Base-by-base conservation (phyloP, 2,113 vertebrate genomes). In the Melospiza georgiana region DNA sequence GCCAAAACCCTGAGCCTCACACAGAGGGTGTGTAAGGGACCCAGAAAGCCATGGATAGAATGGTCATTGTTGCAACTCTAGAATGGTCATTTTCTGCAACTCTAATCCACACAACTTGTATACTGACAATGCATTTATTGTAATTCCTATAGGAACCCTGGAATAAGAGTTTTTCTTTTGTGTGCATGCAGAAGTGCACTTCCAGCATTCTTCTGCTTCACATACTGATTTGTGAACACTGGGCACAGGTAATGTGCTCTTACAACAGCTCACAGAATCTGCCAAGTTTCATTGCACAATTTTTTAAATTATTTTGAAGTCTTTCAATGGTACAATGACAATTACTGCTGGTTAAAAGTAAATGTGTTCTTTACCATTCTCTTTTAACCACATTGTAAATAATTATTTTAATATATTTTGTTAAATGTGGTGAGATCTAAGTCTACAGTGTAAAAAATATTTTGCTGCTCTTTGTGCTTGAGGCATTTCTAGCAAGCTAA, bases 371-470 rank as follows among this genome's bases (percentile, higher is more conserved):
- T 86, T 72, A 55, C 52, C 3, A 3, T 90, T 92, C 87, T 85
- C 69, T 83, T 88, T 57, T 72, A 94, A 54, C 41, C 27, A 28
- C 3, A 13, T 24, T 48, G 87, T 84, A 90, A 96, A 94, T 95
- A 15, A 90, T 95, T 92, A 78, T 86, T 96, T 96, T 96, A 97
- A 95, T 96, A 89, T 86, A 87, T 85, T 96, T 96, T 97, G 78
- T 96, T 94, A 97, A 97, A 93, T 95, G 85, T 85, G 84, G n/a
- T 48, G 84, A 94, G 87, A 88, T 93, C 93, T 88, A 92, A 87
- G 92, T 89, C 87, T 93, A 58, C 2, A 2, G 13, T 95, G 80
- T 95, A 87, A 81, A 90, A 92, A 92, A 90, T 87, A 94, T 94
- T 97, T 97, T 92, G 89, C 84, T 84, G 39, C 43, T 96, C 15